Conservation (phyloP, 2,888 invertebrate species). For the Drosophila koepferae region DNA sequence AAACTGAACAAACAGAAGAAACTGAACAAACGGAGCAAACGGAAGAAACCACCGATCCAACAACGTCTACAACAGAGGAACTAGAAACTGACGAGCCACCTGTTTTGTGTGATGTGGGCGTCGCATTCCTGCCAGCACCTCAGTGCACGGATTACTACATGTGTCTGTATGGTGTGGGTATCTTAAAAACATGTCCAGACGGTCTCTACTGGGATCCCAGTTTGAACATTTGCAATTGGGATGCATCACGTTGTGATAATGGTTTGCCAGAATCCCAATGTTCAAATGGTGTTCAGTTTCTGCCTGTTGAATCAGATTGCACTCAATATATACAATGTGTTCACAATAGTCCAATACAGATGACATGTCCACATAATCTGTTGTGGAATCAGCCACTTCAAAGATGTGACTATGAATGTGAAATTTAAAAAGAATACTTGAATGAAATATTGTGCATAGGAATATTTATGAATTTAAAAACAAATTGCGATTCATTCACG, state of each 20-base stretch:
- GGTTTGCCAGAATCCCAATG: conserved; percentile 3
- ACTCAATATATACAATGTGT: conserved; percentile 11
- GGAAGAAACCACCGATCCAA: neutral
- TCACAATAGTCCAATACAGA: neutral
- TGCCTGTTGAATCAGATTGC: conserved; percentile 4
- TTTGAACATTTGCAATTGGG: conserved; percentile 1
- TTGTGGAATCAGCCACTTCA: conserved; percentile 16
- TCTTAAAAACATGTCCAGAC: conserved; percentile 1
- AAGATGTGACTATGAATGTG: conserved; percentile 15
- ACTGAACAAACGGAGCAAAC: neutral
- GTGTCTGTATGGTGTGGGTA: neutral
- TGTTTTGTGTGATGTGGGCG: neutral
- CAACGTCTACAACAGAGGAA: neutral
- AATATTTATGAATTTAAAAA: neutral
- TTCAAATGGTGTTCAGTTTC: neutral
- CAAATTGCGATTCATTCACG: neutral
- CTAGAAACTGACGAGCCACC: neutral
- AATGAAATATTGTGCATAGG: neutral
- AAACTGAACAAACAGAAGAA: neutral
- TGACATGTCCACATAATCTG: conserved; percentile 2
- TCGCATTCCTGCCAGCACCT: conserved; percentile 6
- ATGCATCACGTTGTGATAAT: neutral
- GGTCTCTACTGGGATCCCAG: conserved; percentile 9
- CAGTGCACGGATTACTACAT: conserved; percentile 14
- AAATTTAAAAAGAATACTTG: neutral